Evolutionary conservation across 2,113 vertebrate genomes (phyloP).

Genomic region (Chrysemys picta): DNA sequence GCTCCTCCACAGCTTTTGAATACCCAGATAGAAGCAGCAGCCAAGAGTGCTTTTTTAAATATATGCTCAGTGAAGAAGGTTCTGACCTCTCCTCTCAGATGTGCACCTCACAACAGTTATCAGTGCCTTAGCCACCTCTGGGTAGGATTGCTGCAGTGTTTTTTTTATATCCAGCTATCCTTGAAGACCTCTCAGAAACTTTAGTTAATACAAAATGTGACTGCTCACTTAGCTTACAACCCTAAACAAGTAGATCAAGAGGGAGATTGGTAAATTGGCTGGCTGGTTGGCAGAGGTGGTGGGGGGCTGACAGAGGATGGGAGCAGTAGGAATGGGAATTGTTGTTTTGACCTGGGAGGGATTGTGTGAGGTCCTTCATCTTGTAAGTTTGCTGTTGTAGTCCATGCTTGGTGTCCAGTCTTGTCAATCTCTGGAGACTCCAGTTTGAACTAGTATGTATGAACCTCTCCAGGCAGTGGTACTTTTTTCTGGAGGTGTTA

Average conservation of each 20-base stretch:
- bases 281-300: not conserved
- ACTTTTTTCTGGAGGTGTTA: not conserved
- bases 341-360: not conserved
- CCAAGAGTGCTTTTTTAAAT: not conserved
- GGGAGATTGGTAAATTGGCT: not conserved
- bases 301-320: not conserved
- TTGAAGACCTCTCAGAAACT: fast-evolving
- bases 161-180: not conserved
- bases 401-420: not conserved
- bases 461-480: not conserved
- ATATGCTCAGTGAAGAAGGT: not conserved
- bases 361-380: fast-evolving
- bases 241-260: not conserved
- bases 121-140: not conserved
- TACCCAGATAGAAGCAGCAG: not conserved
- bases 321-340: not conserved
- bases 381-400: not conserved
- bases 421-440: not conserved
- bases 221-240: not conserved
- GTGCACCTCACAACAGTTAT: not conserved
- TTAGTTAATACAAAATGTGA: not conserved
- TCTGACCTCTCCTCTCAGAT: not conserved
- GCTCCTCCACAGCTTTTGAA: not conserved
- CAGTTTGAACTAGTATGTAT: not conserved
- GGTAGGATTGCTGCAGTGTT: not conserved